Conservation (phyloP, 2,797 vertebrate species). For the Squalus acanthias region DNA sequence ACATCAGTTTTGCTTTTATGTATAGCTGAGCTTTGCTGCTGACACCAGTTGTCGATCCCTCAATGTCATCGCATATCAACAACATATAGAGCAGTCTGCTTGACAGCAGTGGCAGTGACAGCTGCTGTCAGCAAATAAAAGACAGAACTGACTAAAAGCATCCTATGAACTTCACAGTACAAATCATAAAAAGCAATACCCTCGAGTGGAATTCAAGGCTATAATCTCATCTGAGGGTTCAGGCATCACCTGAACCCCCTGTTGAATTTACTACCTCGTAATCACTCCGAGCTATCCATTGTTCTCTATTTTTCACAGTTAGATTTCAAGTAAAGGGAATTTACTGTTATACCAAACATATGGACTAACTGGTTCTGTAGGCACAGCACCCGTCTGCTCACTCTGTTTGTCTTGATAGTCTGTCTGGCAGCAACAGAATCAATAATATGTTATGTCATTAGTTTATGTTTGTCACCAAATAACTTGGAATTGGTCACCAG, state of each 20-base stretch:
- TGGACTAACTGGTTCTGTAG: not conserved
- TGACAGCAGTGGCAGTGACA: conserved; percentile 1
- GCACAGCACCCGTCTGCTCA: not conserved
- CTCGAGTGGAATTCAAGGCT: not conserved
- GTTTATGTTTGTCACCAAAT: not conserved
- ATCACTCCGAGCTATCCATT: not conserved
- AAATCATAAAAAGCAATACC: not conserved
- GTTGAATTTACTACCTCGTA: not conserved
- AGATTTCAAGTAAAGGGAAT: not conserved
- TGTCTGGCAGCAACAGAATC: not conserved
- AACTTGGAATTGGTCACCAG: not conserved
- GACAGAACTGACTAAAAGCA: conserved; percentile 5
- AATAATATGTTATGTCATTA: not conserved
- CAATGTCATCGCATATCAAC: conserved; percentile 14
- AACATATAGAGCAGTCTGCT: not conserved
- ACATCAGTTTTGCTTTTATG: not conserved
- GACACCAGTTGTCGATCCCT: not conserved
- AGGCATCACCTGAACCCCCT: not conserved
- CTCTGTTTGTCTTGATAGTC: not conserved
- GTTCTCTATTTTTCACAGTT: not conserved
- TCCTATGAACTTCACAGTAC: not conserved
- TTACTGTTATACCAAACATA: not conserved
- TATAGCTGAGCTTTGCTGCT: not conserved
- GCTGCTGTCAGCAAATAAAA: conserved; percentile 21
- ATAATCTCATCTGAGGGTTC: not conserved